phyloP scores from a whole-genome alignment of 2,797 vertebrate species.

The Todus mexicanus region DNA sequence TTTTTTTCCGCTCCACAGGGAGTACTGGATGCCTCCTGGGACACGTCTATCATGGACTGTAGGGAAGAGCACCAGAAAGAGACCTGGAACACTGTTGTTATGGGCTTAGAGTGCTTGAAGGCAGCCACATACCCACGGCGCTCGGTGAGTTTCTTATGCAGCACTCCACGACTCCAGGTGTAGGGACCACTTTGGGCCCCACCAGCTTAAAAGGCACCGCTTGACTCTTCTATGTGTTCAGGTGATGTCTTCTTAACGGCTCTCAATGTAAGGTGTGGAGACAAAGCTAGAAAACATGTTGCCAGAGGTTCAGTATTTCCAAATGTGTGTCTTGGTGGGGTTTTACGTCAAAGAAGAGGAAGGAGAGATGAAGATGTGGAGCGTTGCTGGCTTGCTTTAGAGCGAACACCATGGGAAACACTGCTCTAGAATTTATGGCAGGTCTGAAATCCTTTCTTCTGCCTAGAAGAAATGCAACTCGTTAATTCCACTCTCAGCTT shows the following conservation, averaged over 20 bases:
- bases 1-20: neutral
- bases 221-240: neutral
- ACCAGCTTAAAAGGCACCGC: neutral
- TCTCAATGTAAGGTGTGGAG: neutral
- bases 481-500: neutral
- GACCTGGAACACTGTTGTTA: neutral
- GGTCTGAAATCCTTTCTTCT: neutral
- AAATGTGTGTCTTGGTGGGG: neutral
- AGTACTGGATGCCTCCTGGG: neutral
- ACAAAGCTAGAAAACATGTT: neutral
- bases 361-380: neutral
- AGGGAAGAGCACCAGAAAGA: neutral
- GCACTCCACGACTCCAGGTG: neutral
- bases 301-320: neutral
- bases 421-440: neutral
- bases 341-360: neutral
- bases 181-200: neutral
- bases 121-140: accelerated
- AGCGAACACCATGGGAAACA: neutral
- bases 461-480: neutral
- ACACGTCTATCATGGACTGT: neutral
- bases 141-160: neutral
- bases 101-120: neutral
- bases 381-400: neutral
- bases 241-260: neutral